These are phyloP conservation scores for Sebastes umbrosus DNA, from an alignment of 2,797 vertebrate genomes.

Conservation along the genomic window DNA sequence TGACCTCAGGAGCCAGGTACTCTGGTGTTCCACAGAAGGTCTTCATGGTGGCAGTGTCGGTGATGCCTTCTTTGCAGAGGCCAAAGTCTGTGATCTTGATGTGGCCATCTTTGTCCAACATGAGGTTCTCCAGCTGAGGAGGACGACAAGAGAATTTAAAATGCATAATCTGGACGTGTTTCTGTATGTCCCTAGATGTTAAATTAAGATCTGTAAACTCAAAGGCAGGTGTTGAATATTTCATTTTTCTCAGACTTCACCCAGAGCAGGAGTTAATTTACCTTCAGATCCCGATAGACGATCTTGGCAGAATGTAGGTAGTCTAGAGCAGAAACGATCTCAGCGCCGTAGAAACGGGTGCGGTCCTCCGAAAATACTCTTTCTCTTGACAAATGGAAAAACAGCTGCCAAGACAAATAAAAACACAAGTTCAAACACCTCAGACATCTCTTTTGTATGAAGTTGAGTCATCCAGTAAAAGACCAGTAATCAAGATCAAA, in stretches of 20 bases:
- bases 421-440: not conserved
- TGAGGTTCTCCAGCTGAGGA: slow-evolving; percentile 83
- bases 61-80: slow-evolving; percentile 86
- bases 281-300: slow-evolving; percentile 97
- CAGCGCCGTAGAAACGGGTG: slow-evolving; percentile 96
- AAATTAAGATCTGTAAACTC: too few species aligned
- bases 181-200: not conserved
- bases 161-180: too few species aligned
- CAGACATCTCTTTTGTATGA: not conserved
- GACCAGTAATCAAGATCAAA: not conserved
- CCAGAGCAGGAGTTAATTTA: slow-evolving; percentile 57
- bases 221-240: not conserved
- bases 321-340: slow-evolving; percentile 96
- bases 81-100: slow-evolving; percentile 87
- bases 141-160: not conserved
- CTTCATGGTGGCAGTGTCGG: slow-evolving; percentile 86
- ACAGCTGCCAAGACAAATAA: slow-evolving; percentile 82
- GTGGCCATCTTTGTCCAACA: slow-evolving; percentile 87
- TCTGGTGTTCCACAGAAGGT: slow-evolving; percentile 86
- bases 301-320: slow-evolving; percentile 98
- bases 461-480: not conserved
- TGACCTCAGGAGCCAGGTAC: slow-evolving; percentile 85
- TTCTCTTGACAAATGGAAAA: slow-evolving; percentile 99
- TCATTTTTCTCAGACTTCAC: not conserved
- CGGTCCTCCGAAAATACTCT: slow-evolving; percentile 98